Conservation (phyloP, 2,113 vertebrate species). For the Paradoxurus hermaphroditus region DNA sequence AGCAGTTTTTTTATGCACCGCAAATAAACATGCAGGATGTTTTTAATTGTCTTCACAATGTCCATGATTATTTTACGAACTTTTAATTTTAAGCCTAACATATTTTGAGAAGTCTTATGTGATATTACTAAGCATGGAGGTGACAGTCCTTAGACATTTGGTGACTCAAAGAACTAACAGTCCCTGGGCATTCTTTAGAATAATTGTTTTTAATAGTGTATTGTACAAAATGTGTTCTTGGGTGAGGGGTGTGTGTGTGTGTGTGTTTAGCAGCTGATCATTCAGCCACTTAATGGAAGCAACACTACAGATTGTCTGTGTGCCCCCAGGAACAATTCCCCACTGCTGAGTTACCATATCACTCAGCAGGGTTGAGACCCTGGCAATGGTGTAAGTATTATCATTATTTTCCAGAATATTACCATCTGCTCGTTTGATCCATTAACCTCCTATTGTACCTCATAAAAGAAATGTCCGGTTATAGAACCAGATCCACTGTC, state of each 20-base stretch:
- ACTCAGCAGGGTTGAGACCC: constrained; percentile 48
- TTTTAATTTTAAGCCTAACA: neutral
- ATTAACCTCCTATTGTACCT: constrained; percentile 72
- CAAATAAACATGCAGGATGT: neutral
- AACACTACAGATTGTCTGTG: neutral
- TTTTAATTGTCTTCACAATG: neutral
- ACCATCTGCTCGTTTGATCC: constrained; percentile 67
- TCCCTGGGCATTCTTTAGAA: neutral
- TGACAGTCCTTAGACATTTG: neutral
- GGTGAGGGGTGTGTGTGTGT: neutral
- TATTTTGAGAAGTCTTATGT: neutral
- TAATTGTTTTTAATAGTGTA: constrained; percentile 11
- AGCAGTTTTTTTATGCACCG: neutral
- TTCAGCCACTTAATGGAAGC: constrained; percentile 16
- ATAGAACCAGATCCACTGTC: neutral
- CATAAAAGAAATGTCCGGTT: constrained; percentile 53
- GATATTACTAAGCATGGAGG: neutral
- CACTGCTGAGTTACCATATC: constrained; percentile 44
- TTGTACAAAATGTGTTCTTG: neutral
- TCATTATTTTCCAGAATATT: constrained; percentile 64
- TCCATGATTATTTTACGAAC: neutral
- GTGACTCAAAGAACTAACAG: constrained; percentile 8
- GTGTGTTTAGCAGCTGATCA: neutral
- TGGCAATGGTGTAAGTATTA: constrained; percentile 43
- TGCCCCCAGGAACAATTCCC: constrained; percentile 33